These are phyloP conservation scores for Amaurobius ferox DNA, from an alignment of 2,888 invertebrate species.

Conservation along the genomic window DNA sequence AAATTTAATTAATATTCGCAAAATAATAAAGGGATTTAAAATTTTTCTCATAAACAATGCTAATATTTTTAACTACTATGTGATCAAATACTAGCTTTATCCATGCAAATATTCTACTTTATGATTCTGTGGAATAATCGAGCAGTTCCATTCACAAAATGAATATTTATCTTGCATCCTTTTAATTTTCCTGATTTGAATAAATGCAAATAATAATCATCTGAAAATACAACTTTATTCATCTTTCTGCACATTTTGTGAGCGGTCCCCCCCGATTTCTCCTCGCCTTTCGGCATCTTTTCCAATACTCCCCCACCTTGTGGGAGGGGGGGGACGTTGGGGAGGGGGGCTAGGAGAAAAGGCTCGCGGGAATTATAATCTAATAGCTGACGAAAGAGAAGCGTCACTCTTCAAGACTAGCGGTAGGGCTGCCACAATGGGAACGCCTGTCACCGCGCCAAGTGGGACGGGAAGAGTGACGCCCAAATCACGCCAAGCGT, in stretches of 20 bases:
- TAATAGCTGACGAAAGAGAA: constrained; percentile 71
- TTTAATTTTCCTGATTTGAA: too few relatives aligned
- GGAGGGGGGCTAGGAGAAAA: constrained; percentile 11
- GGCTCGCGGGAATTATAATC: constrained; percentile 70
- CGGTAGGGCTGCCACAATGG: constrained; percentile 39
- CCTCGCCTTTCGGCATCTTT: constrained; percentile 64
- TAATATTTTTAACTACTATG: too few relatives aligned
- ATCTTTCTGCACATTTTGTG: constrained; percentile 32
- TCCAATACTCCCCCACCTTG: constrained; percentile 66
- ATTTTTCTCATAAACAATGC: too few relatives aligned
- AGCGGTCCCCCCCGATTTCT: constrained; percentile 30
- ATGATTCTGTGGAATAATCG: too few relatives aligned
- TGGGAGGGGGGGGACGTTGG: not conserved
- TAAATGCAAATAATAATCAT: too few relatives aligned
- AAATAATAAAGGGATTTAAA: too few relatives aligned
- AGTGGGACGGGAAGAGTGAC: not conserved
- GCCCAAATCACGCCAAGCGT: constrained; percentile 22
- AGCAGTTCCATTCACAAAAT: too few relatives aligned
- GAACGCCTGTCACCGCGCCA: constrained; percentile 25
- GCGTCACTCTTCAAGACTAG: constrained; percentile 67
- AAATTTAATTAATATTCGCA: too few relatives aligned
- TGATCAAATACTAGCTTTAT: too few relatives aligned
- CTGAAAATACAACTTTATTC: constrained; percentile 24
- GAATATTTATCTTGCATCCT: too few relatives aligned
- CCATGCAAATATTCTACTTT: too few relatives aligned